These are phyloP conservation scores for Polydrusus cervinus DNA, from an alignment of 2,888 invertebrate genomes.

Conservation along the genomic window DNA sequence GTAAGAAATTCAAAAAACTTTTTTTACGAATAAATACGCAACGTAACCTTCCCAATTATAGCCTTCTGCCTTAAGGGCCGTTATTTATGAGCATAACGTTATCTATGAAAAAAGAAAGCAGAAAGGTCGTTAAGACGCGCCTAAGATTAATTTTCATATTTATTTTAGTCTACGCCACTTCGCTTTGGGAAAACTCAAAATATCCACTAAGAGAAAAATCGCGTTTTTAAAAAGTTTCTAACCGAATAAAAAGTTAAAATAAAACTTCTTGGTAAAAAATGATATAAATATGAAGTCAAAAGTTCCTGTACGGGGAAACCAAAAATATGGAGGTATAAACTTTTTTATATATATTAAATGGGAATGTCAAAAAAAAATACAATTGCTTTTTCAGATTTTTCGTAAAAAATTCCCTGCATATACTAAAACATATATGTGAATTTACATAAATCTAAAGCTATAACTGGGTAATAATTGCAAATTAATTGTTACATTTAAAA, in stretches of 20 bases:
- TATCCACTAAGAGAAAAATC: slow-evolving; percentile 1
- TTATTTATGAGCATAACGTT: neutral
- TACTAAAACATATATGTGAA: no score
- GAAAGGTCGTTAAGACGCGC: neutral
- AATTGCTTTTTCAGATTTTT: no score
- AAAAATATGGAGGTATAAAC: no score
- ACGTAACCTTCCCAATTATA: neutral
- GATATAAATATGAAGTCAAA: no score
- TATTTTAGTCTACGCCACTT: neutral
- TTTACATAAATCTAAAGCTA: no score
- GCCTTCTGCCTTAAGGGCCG: neutral
- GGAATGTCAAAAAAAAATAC: no score
- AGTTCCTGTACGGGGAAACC: no score
- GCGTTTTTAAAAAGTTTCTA: neutral
- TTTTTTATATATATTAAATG: no score
- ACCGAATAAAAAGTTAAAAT: neutral
- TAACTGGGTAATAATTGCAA: no score
- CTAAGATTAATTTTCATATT: neutral
- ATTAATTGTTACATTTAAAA: no score
- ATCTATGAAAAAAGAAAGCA: neutral
- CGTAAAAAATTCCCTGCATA: no score
- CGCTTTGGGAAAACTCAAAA: neutral
- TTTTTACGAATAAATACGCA: neutral
- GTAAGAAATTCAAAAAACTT: neutral
- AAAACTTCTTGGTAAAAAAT: neutral